These are phyloP conservation scores for Erethizon dorsatum DNA, from an alignment of 2,797 vertebrate genomes.

Conservation along the genomic window DNA sequence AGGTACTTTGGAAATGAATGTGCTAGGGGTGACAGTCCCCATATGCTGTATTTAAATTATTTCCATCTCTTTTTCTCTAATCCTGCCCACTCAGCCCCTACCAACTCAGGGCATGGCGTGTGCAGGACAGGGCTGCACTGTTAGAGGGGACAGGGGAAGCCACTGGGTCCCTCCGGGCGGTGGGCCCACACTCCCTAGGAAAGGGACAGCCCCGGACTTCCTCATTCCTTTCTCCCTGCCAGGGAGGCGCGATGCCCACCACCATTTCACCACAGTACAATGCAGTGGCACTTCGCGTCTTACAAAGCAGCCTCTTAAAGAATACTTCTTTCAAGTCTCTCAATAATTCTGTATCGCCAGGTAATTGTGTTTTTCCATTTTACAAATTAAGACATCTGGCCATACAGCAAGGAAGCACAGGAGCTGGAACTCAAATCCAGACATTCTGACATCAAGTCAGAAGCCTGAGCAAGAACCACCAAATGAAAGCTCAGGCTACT, in stretches of 20 bases:
- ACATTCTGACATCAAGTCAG: not conserved
- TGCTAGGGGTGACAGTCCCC: not conserved
- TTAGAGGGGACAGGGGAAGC: too few species aligned
- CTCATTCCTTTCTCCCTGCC: not conserved
- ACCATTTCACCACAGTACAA: not conserved
- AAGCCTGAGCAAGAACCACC: not conserved
- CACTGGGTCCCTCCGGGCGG: not conserved
- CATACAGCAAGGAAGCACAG: not conserved
- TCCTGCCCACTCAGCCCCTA: not conserved
- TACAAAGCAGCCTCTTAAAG: not conserved
- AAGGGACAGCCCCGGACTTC: not conserved
- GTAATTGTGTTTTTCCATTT: too few species aligned
- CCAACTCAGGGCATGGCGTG: not conserved
- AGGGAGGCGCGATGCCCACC: not conserved
- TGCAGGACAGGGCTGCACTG: not conserved
- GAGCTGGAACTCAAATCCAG: not conserved
- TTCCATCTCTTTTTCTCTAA: not conserved
- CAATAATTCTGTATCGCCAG: not conserved
- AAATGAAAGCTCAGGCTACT: not conserved
- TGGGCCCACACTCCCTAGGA: not conserved
- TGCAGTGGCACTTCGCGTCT: accelerated
- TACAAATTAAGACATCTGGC: not conserved
- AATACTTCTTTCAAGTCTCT: not conserved
- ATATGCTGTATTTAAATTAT: accelerated
- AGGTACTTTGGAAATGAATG: not conserved